phyloP scores from a whole-genome alignment of 2,797 vertebrate species.

The Phoxinus dragarum region DNA sequence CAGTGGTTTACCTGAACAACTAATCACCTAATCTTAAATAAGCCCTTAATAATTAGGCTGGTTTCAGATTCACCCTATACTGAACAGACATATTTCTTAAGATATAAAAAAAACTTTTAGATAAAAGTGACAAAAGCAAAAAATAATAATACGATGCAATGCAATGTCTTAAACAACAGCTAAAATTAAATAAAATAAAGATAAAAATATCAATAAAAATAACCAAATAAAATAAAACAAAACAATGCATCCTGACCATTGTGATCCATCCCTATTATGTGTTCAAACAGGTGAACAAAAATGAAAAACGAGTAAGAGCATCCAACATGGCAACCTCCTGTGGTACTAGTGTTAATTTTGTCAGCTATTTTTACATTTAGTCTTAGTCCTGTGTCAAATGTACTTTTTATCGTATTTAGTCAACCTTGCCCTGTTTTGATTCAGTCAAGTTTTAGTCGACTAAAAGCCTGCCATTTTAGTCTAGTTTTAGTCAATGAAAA shows the following conservation, averaged over 20 bases:
- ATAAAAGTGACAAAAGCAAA: not conserved
- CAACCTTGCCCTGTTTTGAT: too few species aligned
- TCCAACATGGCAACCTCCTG: not conserved
- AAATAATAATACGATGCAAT: not conserved
- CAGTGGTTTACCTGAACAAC: not conserved
- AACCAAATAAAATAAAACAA: not conserved
- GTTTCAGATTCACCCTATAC: not conserved
- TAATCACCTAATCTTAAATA: not conserved
- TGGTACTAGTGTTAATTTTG: not conserved
- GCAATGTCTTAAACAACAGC: not conserved
- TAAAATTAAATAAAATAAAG: not conserved
- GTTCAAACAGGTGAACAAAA: not conserved
- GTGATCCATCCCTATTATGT: not conserved
- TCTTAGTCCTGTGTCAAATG: too few species aligned
- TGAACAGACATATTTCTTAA: not conserved
- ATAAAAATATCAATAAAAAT: not conserved
- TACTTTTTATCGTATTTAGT: too few species aligned
- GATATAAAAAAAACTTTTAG: not conserved
- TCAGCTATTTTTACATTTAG: too few species aligned
- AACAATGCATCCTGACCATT: not conserved
- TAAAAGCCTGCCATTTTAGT: too few species aligned
- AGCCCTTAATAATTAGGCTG: not conserved
- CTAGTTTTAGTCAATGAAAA: too few species aligned
- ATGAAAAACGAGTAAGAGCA: not conserved
- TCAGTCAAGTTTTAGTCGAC: too few species aligned